Conservation (phyloP, 2,888 invertebrate species). For the Spilarctia lutea region DNA sequence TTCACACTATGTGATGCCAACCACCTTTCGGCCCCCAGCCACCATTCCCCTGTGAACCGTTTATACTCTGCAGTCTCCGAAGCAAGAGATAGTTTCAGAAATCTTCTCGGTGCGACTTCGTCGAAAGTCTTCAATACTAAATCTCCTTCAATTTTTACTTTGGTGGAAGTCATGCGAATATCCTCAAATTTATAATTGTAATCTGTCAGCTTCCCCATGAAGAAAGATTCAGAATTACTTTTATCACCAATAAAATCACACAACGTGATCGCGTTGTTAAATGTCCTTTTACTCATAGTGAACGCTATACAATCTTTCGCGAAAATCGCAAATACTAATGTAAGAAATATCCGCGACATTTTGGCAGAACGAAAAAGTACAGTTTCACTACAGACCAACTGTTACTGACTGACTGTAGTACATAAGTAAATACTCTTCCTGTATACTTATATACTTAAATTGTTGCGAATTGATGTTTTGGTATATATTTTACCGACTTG, state of each 20-base stretch:
- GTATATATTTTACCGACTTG: too few species aligned
- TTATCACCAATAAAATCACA: too few species aligned
- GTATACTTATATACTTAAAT: too few species aligned
- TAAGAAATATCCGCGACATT: background rate
- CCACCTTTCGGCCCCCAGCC: background rate
- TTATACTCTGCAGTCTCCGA: background rate
- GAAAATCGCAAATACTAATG: background rate
- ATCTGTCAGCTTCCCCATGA: background rate
- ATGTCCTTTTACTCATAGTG: background rate
- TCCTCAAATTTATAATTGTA: background rate
- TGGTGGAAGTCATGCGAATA: background rate
- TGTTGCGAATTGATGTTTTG: too few species aligned
- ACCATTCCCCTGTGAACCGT: background rate
- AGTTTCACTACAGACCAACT: too few species aligned
- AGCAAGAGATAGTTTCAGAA: background rate
- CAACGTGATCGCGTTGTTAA: constrained; percentile 3
- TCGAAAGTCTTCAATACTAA: background rate
- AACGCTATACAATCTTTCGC: background rate
- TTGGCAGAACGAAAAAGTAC: background rate
- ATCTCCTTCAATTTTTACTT: background rate
- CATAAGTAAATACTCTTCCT: too few species aligned
- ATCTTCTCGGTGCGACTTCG: background rate
- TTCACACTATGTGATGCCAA: background rate
- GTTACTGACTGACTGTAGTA: too few species aligned
- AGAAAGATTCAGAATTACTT: too few species aligned